Conservation (phyloP, 2,797 vertebrate genomes). For the Falco naumanni region DNA sequence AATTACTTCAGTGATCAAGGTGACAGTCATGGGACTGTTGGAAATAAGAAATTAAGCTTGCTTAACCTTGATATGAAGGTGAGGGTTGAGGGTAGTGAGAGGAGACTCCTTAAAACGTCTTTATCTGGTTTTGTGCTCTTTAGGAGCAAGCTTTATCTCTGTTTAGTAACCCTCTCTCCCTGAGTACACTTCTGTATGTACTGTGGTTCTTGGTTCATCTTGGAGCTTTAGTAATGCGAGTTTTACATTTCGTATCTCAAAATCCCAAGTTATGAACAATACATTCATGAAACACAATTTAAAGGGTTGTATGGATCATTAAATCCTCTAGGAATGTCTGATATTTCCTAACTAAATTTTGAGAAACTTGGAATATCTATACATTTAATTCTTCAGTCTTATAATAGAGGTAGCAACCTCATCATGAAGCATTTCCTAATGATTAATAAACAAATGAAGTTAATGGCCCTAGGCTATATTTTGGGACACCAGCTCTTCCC, state of each 20-base stretch:
- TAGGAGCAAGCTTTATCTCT: not conserved
- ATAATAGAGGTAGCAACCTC: conserved; percentile 29
- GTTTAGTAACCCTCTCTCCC: not conserved
- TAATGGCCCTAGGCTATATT: conserved; percentile 63
- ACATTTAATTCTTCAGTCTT: conserved; percentile 2
- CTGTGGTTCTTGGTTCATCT: not conserved
- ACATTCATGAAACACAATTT: not conserved
- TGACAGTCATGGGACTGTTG: not conserved
- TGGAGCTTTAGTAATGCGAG: not conserved
- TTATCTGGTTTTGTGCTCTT: not conserved
- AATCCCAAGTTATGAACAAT: not conserved
- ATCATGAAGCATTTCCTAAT: conserved; percentile 48
- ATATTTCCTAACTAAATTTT: conserved; percentile 13
- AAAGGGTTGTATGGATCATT: not conserved
- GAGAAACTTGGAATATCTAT: not conserved
- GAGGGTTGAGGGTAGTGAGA: not conserved
- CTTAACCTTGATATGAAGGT: not conserved
- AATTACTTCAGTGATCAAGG: not conserved
- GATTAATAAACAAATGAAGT: conserved; percentile 68
- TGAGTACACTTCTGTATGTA: not conserved
- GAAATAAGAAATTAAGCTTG: not conserved
- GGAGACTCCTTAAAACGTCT: not conserved
- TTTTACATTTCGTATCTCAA: not conserved
- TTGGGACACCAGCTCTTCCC: conserved; percentile 66
- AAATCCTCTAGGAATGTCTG: not conserved